These are phyloP conservation scores for Zygothrica quintamaculata DNA, from an alignment of 2,888 invertebrate genomes.

Conservation along the genomic window DNA sequence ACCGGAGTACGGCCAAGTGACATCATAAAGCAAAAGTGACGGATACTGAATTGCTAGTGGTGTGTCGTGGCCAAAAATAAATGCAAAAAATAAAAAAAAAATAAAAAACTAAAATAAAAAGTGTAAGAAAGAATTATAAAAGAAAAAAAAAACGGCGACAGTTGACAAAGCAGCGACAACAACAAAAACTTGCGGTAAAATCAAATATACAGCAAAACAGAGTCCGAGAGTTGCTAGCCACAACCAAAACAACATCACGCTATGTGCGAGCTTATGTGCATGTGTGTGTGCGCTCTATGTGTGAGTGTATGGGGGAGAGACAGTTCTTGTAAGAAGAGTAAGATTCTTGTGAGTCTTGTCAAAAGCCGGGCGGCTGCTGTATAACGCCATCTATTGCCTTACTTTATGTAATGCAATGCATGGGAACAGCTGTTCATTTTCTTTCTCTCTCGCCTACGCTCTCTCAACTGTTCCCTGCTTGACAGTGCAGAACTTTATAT, in stretches of 20 bases:
- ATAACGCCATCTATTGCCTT: slow-evolving; percentile 51
- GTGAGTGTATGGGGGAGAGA: neutral
- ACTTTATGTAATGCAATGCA: neutral
- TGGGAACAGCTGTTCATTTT: slow-evolving; percentile 42
- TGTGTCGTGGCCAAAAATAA: slow-evolving; percentile 67
- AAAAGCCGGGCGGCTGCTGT: slow-evolving; percentile 56
- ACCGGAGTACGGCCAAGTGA: slow-evolving; percentile 43
- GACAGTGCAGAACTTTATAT: neutral
- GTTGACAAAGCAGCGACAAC: slow-evolving; percentile 29
- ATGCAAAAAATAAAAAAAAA: slow-evolving; percentile 53
- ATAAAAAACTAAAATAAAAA: slow-evolving; percentile 13
- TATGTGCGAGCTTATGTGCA: slow-evolving; percentile 23
- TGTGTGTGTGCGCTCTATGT: neutral
- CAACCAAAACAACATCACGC: slow-evolving; percentile 31
- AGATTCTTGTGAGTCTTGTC: no score
- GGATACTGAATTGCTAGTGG: slow-evolving; percentile 55
- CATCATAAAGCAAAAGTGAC: slow-evolving; percentile 64
- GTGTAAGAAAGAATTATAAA: slow-evolving; percentile 4
- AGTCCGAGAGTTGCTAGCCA: slow-evolving; percentile 30
- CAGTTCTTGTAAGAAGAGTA: slow-evolving; percentile 4
- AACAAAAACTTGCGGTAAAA: slow-evolving; percentile 49
- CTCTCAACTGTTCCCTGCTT: neutral
- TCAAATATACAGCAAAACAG: slow-evolving; percentile 35
- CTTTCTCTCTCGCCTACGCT: no score
- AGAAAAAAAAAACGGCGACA: slow-evolving; percentile 16